Base-by-base conservation (phyloP, 2,888 invertebrate genomes). In the Nomada fabriciana region DNA sequence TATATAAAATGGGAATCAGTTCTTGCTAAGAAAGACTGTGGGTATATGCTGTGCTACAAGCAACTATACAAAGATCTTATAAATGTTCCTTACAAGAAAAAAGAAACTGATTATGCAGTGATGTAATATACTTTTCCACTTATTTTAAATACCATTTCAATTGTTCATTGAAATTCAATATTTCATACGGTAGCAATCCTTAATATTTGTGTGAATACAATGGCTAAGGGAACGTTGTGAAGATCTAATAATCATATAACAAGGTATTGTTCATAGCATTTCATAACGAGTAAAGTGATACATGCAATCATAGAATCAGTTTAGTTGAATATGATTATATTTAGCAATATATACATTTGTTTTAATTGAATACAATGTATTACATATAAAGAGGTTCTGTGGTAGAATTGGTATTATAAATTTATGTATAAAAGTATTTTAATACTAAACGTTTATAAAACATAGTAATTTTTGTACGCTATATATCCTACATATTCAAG, bases 371-470 rank as follows among this genome's bases (percentile, higher is more conserved):
- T 84, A 83, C 60, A 76, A 82, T 73, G 85, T 72, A 86, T 64
- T 84, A 85, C 81, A 78, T 85, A 80, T 69, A 83, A 76, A 88
- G 82, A 69, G 77, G 65, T 76, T 84, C 64, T 80, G 78, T 80
- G 76, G 70, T 84, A 85, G 64, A 81, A 87, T 87, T 83, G 68
- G 55, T 73, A 68, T 78, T 81, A 80, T 67, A 84, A 81, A 85
- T 84, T 76, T 86, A 82, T 89, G 76, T 86, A 89, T 80, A 86
- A 82, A 84, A 59, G 64, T 82, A 82, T 82, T 82, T 82, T 83
- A 74, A 74, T 77, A 82, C 53, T 78, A 76, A 71, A 63, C n/a
- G 42, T 75, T 74, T 55, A 11, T 25, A 57, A 67, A 73, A 60
- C 53, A 69, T 53, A 42, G 42, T 57, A 55, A 79, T 76, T 80